These are phyloP conservation scores for Drosophila suzukii DNA, from an alignment of 1,140 invertebrate species.

Conservation along the genomic window DNA sequence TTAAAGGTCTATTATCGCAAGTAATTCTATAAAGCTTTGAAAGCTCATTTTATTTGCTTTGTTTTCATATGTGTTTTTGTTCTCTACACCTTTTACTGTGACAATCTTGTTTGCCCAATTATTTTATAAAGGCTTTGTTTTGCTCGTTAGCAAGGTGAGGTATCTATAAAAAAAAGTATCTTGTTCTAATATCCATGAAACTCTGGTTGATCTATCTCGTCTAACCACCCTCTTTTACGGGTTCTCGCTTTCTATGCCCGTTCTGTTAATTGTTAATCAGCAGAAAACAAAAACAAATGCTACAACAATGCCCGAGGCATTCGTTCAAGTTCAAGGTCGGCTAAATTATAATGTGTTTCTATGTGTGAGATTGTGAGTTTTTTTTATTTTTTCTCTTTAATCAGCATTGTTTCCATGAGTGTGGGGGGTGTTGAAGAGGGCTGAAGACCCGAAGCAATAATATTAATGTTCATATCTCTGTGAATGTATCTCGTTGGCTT, in stretches of 20 bases:
- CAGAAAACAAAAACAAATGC: slow-evolving; percentile 23
- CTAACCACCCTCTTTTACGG: slow-evolving; percentile 1
- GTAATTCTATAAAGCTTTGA: background rate
- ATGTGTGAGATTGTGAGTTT: slow-evolving; percentile 44
- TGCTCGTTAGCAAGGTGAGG: slow-evolving; percentile 14
- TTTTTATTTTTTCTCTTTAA: slow-evolving; percentile 37
- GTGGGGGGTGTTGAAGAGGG: slow-evolving; percentile 8
- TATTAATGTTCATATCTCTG: slow-evolving; percentile 55
- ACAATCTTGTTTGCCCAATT: slow-evolving; percentile 19
- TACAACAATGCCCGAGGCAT: slow-evolving; percentile 43
- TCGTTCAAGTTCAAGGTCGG: slow-evolving; percentile 80
- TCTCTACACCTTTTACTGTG: background rate
- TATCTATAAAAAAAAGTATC: slow-evolving; percentile 6
- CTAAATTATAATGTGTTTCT: slow-evolving; percentile 54
- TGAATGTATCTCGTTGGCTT: slow-evolving; percentile 27
- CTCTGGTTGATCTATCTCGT: slow-evolving; percentile 2
- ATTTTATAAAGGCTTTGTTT: slow-evolving; percentile 21
- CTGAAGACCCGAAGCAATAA: slow-evolving; percentile 36
- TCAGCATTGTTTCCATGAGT: slow-evolving; percentile 36
- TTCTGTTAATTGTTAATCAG: slow-evolving; percentile 49
- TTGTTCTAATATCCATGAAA: slow-evolving; percentile 23
- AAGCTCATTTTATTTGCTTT: background rate
- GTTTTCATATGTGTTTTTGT: background rate
- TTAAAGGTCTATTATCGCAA: background rate
- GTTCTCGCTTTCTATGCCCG: slow-evolving; percentile 19